A percentile compares a stretch with the other conserved stretches of the same genome.
Evolutionary conservation across 2,113 vertebrate genomes (phyloP).

Genomic region (Ploceus nigricollis): DNA sequence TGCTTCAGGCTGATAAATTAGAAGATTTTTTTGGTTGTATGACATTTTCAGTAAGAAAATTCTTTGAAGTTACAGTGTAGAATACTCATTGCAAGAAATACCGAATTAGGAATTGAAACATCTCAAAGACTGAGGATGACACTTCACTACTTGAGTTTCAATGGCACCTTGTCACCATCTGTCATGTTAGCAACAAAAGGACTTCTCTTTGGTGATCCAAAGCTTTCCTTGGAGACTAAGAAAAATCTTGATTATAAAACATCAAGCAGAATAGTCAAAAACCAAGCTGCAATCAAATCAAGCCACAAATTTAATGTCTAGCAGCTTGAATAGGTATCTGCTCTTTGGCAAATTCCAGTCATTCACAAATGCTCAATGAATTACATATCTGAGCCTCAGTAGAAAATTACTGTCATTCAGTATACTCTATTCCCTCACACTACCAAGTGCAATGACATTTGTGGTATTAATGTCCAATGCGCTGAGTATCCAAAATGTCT

Average conservation of each 20-base stretch:
- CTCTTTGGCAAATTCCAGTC: not conserved
- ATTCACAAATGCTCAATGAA: not conserved
- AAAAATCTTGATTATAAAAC: not conserved
- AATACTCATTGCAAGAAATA: not conserved
- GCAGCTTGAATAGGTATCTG: not conserved
- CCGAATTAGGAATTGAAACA: not conserved
- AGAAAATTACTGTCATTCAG: not conserved
- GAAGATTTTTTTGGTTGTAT: not conserved
- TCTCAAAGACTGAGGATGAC: not conserved
- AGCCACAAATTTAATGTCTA: not conserved
- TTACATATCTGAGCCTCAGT: not conserved
- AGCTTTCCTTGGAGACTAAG: not conserved
- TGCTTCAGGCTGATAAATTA: not conserved
- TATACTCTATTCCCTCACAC: not conserved
- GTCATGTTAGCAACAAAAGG: not conserved
- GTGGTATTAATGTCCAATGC: not conserved
- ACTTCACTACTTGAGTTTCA: not conserved
- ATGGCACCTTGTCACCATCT: not conserved
- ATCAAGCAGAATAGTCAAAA: not conserved
- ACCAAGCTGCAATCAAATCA: not conserved
- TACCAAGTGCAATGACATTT: not conserved
- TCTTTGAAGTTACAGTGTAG: not conserved
- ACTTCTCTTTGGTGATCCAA: not conserved
- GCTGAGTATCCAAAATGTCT: not conserved
- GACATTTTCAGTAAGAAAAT: not conserved